phyloP scores from a whole-genome alignment of 2,113 vertebrate genomes.

The Dromaius novaehollandiae region DNA sequence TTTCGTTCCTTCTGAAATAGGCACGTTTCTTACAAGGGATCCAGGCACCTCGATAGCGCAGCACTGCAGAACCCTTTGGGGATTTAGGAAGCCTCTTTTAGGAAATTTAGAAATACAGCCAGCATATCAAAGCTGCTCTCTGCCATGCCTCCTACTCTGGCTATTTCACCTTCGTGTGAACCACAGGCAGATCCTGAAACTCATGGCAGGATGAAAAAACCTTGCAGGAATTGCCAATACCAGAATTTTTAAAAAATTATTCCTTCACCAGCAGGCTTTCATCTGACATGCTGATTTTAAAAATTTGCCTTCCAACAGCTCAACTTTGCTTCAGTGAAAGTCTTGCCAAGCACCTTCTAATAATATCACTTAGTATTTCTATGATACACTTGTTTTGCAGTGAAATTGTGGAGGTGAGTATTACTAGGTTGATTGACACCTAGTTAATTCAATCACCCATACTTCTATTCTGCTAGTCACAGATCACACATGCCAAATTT shows the following conservation, averaged over 20 bases:
- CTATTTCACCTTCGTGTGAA: background rate
- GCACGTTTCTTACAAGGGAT: fast-evolving
- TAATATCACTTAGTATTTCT: constrained; percentile 34
- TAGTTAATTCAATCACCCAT: constrained; percentile 35
- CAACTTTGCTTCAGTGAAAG: background rate
- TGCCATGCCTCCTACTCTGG: background rate
- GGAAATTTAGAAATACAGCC: background rate
- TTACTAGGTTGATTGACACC: constrained; percentile 16
- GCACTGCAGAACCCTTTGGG: background rate
- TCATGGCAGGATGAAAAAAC: background rate
- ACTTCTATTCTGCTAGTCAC: background rate
- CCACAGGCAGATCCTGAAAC: background rate
- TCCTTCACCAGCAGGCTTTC: background rate
- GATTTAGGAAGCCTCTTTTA: background rate
- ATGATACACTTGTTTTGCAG: background rate
- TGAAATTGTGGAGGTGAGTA: background rate
- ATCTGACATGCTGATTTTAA: background rate
- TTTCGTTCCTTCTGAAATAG: background rate
- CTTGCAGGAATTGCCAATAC: background rate
- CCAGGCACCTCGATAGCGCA: background rate
- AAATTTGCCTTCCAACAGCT: constrained; percentile 18
- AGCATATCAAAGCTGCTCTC: background rate
- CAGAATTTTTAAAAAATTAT: background rate
- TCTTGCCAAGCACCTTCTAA: background rate
- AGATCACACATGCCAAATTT: background rate